These are phyloP conservation scores for Notechis scutatus DNA, from an alignment of 2,113 vertebrate species.

Conservation along the genomic window DNA sequence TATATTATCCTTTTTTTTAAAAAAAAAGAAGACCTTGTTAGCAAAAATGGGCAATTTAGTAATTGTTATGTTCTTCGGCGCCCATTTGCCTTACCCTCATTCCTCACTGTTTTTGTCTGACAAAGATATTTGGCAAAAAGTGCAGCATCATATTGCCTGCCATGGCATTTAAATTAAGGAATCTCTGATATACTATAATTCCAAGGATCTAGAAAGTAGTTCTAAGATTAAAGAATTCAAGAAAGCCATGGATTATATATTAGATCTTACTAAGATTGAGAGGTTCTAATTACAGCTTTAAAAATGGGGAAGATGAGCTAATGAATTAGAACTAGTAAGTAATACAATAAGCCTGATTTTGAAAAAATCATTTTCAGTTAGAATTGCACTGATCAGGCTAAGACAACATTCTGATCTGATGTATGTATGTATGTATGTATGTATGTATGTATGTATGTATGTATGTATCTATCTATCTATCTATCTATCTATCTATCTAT, in stretches of 20 bases:
- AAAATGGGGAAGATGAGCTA: neutral
- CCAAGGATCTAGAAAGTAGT: neutral
- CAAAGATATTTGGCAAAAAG: neutral
- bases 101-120: neutral
- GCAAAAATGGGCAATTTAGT: neutral
- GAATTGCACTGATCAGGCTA: neutral
- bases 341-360: neutral
- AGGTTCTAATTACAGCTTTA: neutral
- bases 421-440: too few species aligned
- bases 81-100: neutral
- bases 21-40: neutral
- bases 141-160: neutral
- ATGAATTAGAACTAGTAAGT: neutral
- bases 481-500: too few species aligned
- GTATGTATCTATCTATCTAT: too few species aligned
- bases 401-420: neutral
- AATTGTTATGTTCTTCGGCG: slow-evolving; percentile 3
- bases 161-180: neutral
- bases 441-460: too few species aligned
- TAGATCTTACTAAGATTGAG: neutral
- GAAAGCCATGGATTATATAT: neutral
- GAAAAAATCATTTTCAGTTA: neutral
- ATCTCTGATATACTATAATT: neutral
- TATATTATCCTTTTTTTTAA: neutral
- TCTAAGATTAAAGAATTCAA: too few species aligned